Evolutionary conservation across 2,888 invertebrate genomes (phyloP).

Genomic region (Erebia epiphron): DNA sequence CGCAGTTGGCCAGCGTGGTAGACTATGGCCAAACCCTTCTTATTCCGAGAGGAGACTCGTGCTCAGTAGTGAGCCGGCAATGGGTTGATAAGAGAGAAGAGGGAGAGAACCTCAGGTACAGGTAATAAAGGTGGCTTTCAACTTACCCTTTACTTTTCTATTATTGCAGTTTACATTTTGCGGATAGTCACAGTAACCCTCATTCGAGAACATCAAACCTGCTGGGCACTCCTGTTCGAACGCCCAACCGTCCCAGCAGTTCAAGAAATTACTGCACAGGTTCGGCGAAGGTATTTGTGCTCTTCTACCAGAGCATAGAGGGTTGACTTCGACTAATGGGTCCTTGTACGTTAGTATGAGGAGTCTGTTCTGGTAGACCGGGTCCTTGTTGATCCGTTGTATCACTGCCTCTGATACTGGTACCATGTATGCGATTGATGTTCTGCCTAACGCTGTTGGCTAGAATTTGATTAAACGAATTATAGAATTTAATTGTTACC

Average conservation of each 20-base stretch:
- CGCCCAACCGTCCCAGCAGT: constrained; percentile 88
- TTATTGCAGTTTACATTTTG: constrained; percentile 85
- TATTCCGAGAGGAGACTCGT: no score
- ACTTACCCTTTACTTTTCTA: constrained; percentile 67
- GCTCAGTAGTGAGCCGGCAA: no score
- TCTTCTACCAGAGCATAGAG: constrained; percentile 73
- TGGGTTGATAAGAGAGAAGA: no score
- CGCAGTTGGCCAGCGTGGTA: no score
- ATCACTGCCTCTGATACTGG: constrained; percentile 72
- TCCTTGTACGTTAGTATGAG: constrained; percentile 57
- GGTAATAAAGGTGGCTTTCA: no score
- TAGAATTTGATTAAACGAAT: constrained; percentile 35
- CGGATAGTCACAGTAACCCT: constrained; percentile 85
- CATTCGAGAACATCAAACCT: constrained; percentile 83
- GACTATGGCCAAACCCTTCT: no score
- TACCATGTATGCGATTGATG: constrained; percentile 63
- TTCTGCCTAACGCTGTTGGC: constrained; percentile 54
- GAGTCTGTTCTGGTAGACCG: constrained; percentile 65
- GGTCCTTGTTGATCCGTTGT: constrained; percentile 63
- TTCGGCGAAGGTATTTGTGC: constrained; percentile 85
- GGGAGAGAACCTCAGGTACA: no score
- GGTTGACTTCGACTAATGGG: constrained; percentile 59
- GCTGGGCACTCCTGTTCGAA: constrained; percentile 86
- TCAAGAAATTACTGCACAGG: constrained; percentile 85
- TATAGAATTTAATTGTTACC: no score